phyloP scores from a whole-genome alignment of 2,797 vertebrate species.

The Carcharodon carcharias region DNA sequence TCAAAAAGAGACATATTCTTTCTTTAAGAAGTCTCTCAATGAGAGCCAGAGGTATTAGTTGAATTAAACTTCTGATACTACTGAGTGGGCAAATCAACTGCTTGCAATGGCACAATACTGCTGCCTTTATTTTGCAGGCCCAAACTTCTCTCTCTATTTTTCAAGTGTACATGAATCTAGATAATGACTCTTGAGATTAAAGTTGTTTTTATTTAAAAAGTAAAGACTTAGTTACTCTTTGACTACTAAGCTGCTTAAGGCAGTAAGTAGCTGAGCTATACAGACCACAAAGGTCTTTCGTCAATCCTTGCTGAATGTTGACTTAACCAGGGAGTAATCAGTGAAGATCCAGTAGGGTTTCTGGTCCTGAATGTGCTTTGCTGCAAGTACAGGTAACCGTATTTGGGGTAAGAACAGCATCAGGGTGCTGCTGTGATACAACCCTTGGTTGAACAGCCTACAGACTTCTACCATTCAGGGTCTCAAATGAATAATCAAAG shows the following conservation, averaged over 20 bases:
- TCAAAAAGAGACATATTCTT: background rate
- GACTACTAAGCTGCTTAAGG: background rate
- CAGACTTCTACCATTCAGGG: background rate
- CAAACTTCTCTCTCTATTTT: slow-evolving; percentile 1
- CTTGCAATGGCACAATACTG: background rate
- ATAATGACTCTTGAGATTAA: background rate
- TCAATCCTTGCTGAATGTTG: background rate
- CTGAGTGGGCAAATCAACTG: background rate
- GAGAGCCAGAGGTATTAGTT: background rate
- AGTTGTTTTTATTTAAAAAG: background rate
- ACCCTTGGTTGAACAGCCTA: background rate
- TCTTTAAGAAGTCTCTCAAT: background rate
- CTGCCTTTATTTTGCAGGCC: background rate
- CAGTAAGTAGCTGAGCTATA: background rate
- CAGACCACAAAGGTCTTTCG: background rate
- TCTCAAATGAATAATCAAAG: background rate
- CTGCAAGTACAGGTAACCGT: background rate
- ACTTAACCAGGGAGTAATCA: background rate
- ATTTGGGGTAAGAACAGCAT: background rate
- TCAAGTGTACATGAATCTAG: background rate
- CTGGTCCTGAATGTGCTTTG: background rate
- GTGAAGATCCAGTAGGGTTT: background rate
- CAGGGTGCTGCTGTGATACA: background rate
- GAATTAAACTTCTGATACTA: background rate
- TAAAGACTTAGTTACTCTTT: background rate